Evolutionary conservation across 2,888 invertebrate species (phyloP).

Genomic region (Ormyrus pomaceus): DNA sequence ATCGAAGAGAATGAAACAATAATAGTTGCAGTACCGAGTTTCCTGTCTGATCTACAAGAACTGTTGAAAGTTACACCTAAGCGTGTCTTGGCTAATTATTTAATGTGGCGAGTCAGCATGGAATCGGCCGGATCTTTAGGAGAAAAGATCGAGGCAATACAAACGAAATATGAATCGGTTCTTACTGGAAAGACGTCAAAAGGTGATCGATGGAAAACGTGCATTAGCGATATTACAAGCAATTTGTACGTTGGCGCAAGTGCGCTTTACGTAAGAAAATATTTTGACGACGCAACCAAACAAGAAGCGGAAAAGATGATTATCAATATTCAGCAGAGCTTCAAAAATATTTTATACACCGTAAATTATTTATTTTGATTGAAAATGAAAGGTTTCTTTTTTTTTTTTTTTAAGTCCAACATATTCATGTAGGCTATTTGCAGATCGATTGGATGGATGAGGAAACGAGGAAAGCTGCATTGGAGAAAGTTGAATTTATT

Average conservation of each 20-base stretch:
- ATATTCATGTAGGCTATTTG: too few relatives aligned
- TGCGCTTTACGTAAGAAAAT: slow-evolving; percentile 86
- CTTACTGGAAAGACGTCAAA: neutral
- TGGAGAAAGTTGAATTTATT: too few relatives aligned
- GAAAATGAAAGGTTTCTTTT: too few relatives aligned
- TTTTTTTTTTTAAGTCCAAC: too few relatives aligned
- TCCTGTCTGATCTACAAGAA: slow-evolving; percentile 57
- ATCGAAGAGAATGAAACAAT: slow-evolving; percentile 83
- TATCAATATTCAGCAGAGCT: too few relatives aligned
- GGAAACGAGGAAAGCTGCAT: too few relatives aligned
- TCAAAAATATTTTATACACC: too few relatives aligned
- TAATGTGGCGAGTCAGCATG: slow-evolving; percentile 76
- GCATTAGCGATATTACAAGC: slow-evolving; percentile 87
- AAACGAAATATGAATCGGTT: too few relatives aligned
- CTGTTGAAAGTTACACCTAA: slow-evolving; percentile 34
- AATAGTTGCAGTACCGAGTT: slow-evolving; percentile 85
- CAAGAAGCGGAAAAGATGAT: too few relatives aligned
- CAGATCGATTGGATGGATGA: too few relatives aligned
- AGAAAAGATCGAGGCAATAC: slow-evolving; percentile 51
- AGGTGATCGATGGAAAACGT: neutral
- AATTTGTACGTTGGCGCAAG: slow-evolving; percentile 87
- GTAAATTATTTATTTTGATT: too few relatives aligned
- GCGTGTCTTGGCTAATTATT: slow-evolving; percentile 77
- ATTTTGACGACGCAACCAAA: too few relatives aligned
- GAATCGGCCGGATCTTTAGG: slow-evolving; percentile 70